phyloP scores from a whole-genome alignment of 2,888 invertebrate species.

The Drosophila merina region DNA sequence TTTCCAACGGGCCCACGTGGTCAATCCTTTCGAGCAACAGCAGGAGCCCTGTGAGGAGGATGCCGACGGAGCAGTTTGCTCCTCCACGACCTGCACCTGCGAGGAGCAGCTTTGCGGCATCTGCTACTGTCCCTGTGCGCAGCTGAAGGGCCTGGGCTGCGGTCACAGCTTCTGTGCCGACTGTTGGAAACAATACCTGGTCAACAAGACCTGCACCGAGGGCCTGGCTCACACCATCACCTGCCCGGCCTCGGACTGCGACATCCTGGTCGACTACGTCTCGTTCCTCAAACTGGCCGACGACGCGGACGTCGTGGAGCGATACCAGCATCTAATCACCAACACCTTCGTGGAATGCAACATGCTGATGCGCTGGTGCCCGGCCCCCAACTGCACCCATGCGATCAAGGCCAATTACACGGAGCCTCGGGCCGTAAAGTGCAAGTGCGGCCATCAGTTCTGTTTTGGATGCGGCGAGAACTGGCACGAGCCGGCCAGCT shows the following conservation, averaged over 20 bases:
- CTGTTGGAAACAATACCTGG: conserved; percentile 98
- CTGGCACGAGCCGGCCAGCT: conserved; percentile 99
- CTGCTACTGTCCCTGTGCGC: conserved; percentile 93
- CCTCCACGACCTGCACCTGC: conserved; percentile 83
- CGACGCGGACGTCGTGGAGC: conserved; percentile 93
- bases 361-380: conserved; percentile 97
- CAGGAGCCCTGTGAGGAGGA: conserved; percentile 86
- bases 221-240: conserved; percentile 97
- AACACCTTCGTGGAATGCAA: conserved; percentile 99
- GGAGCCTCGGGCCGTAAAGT: conserved; percentile 95
- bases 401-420: conserved; percentile 95
- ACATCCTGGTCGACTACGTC: conserved; percentile 98
- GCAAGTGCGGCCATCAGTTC: conserved; percentile 96
- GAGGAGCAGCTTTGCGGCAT: conserved; percentile 94
- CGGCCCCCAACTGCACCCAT: conserved; percentile 98
- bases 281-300: conserved; percentile 96
- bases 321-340: conserved; percentile 98
- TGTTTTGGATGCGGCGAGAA: conserved; percentile 98
- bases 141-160: conserved; percentile 97
- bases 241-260: conserved; percentile 97
- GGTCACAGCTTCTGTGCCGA: conserved; percentile 97
- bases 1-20: conserved; percentile 96
- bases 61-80: not conserved
- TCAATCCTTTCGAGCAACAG: conserved; percentile 92
- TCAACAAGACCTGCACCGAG: conserved; percentile 98